Percentiles rank a stretch among this genome's conserved stretches.
Evolutionary conservation across 2,888 invertebrate genomes (phyloP).

Genomic region (Ophioninae sp.): DNA sequence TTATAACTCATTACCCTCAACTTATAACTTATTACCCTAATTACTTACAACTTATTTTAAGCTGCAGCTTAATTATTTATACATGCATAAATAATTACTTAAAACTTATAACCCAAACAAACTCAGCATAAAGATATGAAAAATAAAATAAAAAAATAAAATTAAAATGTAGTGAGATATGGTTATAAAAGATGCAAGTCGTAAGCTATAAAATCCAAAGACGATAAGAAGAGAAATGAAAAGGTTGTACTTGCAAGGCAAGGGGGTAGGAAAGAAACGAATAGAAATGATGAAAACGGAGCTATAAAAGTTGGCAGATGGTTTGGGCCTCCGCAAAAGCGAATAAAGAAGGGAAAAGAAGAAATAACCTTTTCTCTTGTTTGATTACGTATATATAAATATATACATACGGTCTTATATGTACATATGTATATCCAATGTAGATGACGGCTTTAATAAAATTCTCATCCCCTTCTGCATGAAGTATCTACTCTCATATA

Average conservation of each 20-base stretch:
- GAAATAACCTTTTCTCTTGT: conserved; percentile 59
- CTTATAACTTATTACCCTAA: too few species aligned
- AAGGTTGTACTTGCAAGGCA: conserved; percentile 15
- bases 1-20: too few species aligned
- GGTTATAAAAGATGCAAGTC: background rate
- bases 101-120: too few species aligned
- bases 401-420: background rate
- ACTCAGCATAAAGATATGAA: too few species aligned
- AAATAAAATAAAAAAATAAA: too few species aligned
- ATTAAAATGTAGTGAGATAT: too few species aligned
- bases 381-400: conserved; percentile 39
- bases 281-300: conserved; percentile 49
- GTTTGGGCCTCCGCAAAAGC: conserved; percentile 17
- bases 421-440: conserved; percentile 22
- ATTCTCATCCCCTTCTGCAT: conserved; percentile 62
- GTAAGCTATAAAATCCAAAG: background rate
- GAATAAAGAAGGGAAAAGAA: conserved; percentile 42
- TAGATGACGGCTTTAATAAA: conserved; percentile 64
- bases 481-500: conserved; percentile 46
- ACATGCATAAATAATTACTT: too few species aligned
- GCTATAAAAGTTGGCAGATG: conserved; percentile 16
- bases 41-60: too few species aligned
- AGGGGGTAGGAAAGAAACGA: conserved; percentile 24
- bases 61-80: too few species aligned
- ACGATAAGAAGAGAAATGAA: conserved; percentile 1